These are phyloP conservation scores for Stenoptilia bipunctidactyla DNA, from an alignment of 2,888 invertebrate species.

Conservation along the genomic window DNA sequence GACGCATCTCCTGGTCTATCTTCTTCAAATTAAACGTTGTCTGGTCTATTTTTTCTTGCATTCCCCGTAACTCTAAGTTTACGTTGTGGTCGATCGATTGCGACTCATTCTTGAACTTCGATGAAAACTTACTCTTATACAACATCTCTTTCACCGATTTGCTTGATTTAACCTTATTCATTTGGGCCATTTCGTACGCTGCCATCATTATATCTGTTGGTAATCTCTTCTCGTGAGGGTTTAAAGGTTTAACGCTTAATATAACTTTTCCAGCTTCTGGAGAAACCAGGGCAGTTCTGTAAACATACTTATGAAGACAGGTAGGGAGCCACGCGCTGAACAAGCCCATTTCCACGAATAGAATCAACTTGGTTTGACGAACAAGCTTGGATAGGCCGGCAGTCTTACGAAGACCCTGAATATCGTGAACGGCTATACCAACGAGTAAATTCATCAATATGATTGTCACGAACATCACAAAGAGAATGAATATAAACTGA, in stretches of 20 bases:
- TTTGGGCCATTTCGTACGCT: conserved; percentile 83
- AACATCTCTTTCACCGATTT: conserved; percentile 74
- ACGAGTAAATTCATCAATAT: conserved; percentile 88
- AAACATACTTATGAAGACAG: conserved; percentile 79
- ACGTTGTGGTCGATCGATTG: conserved; percentile 53
- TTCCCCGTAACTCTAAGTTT: conserved; percentile 69
- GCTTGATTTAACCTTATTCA: conserved; percentile 77
- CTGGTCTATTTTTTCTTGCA: conserved; percentile 78
- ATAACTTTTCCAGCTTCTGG: conserved; percentile 87
- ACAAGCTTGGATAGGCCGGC: conserved; percentile 87
- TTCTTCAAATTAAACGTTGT: conserved; percentile 78
- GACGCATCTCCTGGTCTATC: conserved; percentile 77
- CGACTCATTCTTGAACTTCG: conserved; percentile 72
- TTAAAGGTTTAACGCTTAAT: conserved; percentile 84
- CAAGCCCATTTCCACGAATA: conserved; percentile 85
- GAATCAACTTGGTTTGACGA: conserved; percentile 85
- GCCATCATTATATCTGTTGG: conserved; percentile 84
- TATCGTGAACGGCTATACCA: conserved; percentile 90
- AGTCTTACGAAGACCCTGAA: conserved; percentile 87
- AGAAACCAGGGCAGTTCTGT: conserved; percentile 83
- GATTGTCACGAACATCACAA: conserved; percentile 86
- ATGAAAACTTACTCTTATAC: conserved; percentile 71
- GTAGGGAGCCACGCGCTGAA: conserved; percentile 83
- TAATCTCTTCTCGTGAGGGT: conserved; percentile 83
- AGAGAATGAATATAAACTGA: conserved; percentile 84